These are phyloP conservation scores for Salvelinus namaycush DNA, from an alignment of 2,113 vertebrate genomes.

Conservation along the genomic window DNA sequence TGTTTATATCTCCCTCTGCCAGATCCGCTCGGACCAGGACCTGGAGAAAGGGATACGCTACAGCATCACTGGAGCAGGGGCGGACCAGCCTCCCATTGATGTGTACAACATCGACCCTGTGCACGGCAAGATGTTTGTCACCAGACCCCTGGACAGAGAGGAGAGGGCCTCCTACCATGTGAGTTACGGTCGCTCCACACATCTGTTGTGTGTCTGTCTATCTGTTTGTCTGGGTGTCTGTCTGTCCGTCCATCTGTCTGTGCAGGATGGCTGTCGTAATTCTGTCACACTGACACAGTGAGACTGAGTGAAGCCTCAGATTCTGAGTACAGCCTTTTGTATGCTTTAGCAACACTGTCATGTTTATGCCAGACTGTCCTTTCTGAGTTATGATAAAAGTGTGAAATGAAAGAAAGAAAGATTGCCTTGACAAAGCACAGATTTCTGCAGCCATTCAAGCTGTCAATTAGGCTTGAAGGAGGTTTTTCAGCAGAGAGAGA, in stretches of 20 bases:
- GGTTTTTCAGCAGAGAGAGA: constrained; percentile 28
- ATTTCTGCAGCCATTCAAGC: constrained; percentile 30
- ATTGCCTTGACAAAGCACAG: constrained; percentile 41
- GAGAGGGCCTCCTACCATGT: constrained; percentile 95
- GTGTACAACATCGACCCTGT: constrained; percentile 97
- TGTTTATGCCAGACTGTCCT: constrained; percentile 18
- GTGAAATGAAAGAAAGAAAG: constrained; percentile 35
- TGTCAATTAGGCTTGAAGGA: constrained; percentile 35
- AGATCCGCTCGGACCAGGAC: constrained; percentile 98
- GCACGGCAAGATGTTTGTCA: constrained; percentile 95
- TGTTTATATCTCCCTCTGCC: constrained; percentile 38
- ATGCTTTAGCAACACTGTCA: constrained; percentile 9
- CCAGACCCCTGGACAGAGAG: constrained; percentile 92
- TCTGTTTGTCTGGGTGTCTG: constrained; percentile 10
- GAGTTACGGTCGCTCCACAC: constrained; percentile 55
- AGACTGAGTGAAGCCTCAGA: background rate
- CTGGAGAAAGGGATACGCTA: constrained; percentile 93
- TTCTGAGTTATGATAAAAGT: constrained; percentile 37
- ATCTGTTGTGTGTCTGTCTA: constrained; percentile 1
- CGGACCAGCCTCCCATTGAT: constrained; percentile 94
- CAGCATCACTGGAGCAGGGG: constrained; percentile 93
- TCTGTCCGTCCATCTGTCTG: constrained; percentile 14
- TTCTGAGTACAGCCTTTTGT: constrained; percentile 17
- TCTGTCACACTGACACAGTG: constrained; percentile 17
- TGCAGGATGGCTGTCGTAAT: background rate